Evolutionary conservation across 2,797 vertebrate species (phyloP).

Genomic region (Cossypha caffra): DNA sequence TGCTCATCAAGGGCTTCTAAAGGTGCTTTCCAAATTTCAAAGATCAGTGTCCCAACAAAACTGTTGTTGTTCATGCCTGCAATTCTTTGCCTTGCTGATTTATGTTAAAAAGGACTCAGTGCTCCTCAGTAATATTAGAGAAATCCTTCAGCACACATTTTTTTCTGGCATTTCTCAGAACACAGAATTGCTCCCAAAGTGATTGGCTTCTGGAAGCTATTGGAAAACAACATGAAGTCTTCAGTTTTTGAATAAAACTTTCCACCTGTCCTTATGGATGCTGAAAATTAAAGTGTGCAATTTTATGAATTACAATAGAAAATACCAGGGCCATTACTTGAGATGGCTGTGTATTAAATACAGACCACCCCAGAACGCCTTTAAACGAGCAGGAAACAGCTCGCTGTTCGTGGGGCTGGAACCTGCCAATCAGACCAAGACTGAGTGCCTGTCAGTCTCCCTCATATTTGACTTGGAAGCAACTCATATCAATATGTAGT

Average conservation of each 20-base stretch:
- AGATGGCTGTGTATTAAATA: neutral
- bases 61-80: neutral
- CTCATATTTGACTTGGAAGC: slow-evolving; percentile 60
- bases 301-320: slow-evolving; percentile 47
- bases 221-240: slow-evolving; percentile 24
- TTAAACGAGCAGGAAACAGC: slow-evolving; percentile 38
- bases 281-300: slow-evolving; percentile 32
- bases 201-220: slow-evolving; percentile 45
- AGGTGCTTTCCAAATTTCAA: neutral
- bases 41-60: neutral
- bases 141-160: slow-evolving; percentile 31
- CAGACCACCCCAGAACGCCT: neutral
- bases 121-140: neutral
- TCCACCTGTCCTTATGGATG: slow-evolving; percentile 56
- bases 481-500: slow-evolving; percentile 57
- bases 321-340: slow-evolving; percentile 21
- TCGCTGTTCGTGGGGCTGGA: neutral
- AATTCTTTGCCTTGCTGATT: neutral
- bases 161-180: slow-evolving; percentile 34
- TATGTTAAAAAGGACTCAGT: neutral
- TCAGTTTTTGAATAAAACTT: slow-evolving; percentile 48
- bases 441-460: slow-evolving; percentile 49
- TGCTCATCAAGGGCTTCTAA: neutral
- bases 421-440: slow-evolving; percentile 42
- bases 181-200: slow-evolving; percentile 40